A percentile compares a stretch with the other conserved stretches of the same genome.
Conservation (phyloP, 2,888 invertebrate species). For the Quadriops clusia region DNA sequence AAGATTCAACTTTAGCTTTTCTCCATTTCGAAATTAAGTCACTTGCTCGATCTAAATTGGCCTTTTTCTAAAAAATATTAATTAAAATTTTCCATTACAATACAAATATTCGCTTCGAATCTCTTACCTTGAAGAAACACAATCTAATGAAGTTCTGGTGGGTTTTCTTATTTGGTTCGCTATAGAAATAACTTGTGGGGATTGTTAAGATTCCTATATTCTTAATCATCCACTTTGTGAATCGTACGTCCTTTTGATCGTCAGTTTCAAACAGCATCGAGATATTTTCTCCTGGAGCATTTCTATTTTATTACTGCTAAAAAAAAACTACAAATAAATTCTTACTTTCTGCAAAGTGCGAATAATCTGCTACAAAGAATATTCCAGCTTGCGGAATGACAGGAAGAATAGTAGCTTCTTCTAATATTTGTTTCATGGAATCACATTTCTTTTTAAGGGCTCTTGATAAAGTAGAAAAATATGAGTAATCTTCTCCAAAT, state of each 20-base stretch:
- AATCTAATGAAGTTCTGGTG: slow-evolving; percentile 39
- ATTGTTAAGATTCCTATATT: slow-evolving; percentile 45
- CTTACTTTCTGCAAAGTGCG: slow-evolving; percentile 46
- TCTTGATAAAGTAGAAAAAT: slow-evolving; percentile 61
- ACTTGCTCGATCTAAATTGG: too few relatives aligned
- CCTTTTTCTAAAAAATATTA: too few relatives aligned
- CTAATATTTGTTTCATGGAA: slow-evolving; percentile 59
- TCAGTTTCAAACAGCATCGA: too few relatives aligned
- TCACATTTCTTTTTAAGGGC: slow-evolving; percentile 71
- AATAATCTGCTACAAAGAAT: slow-evolving; percentile 91
- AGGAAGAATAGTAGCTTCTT: slow-evolving; percentile 74
- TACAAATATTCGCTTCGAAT: slow-evolving; percentile 6
- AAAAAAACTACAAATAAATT: slow-evolving; percentile 6
- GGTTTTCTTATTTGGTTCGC: slow-evolving; percentile 35
- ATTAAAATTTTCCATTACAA: too few relatives aligned
- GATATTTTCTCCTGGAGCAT: too few relatives aligned
- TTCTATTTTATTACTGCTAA: too few relatives aligned
- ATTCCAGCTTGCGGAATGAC: slow-evolving; percentile 93
- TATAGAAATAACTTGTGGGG: slow-evolving; percentile 47
- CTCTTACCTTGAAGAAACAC: slow-evolving; percentile 15
- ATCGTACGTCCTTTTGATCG: slow-evolving; percentile 34
- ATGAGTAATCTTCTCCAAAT: slow-evolving; percentile 63
- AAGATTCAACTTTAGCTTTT: too few relatives aligned
- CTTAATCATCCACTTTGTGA: slow-evolving; percentile 43
- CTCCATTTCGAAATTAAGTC: too few relatives aligned